Base-by-base conservation (phyloP, 2,888 invertebrate species). In the Plusia festucae region DNA sequence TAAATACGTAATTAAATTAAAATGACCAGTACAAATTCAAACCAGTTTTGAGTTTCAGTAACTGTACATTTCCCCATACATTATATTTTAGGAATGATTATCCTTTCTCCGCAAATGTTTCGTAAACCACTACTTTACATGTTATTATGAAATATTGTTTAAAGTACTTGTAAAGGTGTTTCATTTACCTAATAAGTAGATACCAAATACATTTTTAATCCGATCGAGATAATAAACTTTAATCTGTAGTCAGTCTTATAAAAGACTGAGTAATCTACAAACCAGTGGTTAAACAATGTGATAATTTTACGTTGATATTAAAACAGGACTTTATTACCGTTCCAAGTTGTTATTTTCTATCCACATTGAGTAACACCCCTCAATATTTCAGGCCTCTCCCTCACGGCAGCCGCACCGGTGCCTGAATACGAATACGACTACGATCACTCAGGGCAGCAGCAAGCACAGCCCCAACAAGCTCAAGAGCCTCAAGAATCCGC, bases 391-490 rank as follows among this genome's bases (percentile, higher is more conserved):
- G 93, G 90, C 71, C 72, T 92, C n/a, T 77, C 88, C 62, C 60
- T 91, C 34, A 86, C 87, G 32, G 59, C 86, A 32, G 83, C 92
- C 58, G 89, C 93, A 1, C 91, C 94, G 1, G 87, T 85, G 1
- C 79, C 68, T 34, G 93, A 93, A 73, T 95, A 94, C 68, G 92
- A 95, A 71, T 95, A 93, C 65, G 94, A 95, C 68, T 94, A 92
- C 75, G 93, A 93, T 56, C 87, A 83, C 73, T 77, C 90, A 9
- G 83, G 83, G 1, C 85, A 56, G 18, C 79, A 78, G 4, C 73
- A 89, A 34, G 70, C 82, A 20, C 67, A 70, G 6, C 70, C 82
- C 22, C 67, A 67, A 9, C 86, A 87, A 16, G 85, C 82, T 0
- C 89, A 90, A 22, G 93, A 91, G 0, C 93, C 91, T 0, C 88